Evolutionary conservation across 2,797 vertebrate genomes (phyloP).

Genomic region (Spheniscus humboldti): DNA sequence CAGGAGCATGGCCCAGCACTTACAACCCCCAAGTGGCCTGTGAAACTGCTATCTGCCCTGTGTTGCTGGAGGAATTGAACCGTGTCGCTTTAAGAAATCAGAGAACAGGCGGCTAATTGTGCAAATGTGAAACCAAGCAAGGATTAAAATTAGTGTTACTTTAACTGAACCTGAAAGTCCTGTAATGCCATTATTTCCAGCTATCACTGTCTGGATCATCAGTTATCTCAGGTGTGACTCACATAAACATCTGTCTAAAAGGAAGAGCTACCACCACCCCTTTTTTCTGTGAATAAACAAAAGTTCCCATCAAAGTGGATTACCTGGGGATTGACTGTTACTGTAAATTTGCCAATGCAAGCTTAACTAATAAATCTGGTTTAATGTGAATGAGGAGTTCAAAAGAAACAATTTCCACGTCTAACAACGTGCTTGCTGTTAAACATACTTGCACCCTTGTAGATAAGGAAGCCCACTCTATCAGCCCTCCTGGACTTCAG

Average conservation of each 20-base stretch:
- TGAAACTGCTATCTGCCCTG: not conserved
- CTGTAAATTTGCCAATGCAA: not conserved
- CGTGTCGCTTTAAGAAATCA: not conserved
- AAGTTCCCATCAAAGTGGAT: not conserved
- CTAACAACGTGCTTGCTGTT: not conserved
- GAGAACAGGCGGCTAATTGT: not conserved
- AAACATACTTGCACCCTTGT: not conserved
- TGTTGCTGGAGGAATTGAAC: not conserved
- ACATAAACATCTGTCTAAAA: not conserved
- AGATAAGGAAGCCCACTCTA: not conserved
- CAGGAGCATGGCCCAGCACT: fast-evolving
- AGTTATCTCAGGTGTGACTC: not conserved
- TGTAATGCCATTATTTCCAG: not conserved
- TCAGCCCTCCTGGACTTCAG: not conserved
- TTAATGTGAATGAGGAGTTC: not conserved
- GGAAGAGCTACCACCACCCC: not conserved
- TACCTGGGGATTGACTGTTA: not conserved
- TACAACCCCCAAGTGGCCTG: not conserved
- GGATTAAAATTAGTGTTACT: not conserved
- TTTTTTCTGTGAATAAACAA: not conserved
- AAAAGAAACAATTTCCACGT: not conserved
- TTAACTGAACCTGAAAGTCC: not conserved
- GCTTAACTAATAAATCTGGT: not conserved
- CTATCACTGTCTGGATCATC: not conserved
- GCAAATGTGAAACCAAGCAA: not conserved